Percentiles rank a stretch among this genome's conserved stretches.
Evolutionary conservation across 2,888 invertebrate genomes (phyloP).

Genomic region (Agrotis ipsilon): DNA sequence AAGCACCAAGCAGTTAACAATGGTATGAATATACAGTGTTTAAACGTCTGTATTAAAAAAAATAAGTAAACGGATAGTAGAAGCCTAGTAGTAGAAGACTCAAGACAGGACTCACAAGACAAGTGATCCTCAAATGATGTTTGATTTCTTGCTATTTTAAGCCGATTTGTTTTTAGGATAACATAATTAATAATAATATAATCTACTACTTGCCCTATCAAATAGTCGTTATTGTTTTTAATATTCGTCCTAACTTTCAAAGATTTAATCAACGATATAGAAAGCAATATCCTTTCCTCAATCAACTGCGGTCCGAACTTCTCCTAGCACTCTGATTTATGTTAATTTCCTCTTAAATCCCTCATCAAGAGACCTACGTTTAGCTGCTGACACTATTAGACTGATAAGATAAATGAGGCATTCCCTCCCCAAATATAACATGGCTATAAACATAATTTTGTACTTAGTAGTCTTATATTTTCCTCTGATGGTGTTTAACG

Average conservation of each 20-base stretch:
- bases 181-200: too few relatives aligned
- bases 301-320: not conserved
- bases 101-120: too few relatives aligned
- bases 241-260: not conserved
- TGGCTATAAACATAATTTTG: not conserved
- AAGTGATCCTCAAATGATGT: too few relatives aligned
- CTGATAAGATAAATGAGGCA: constrained; percentile 3
- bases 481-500: constrained; percentile 21
- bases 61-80: too few relatives aligned
- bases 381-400: not conserved
- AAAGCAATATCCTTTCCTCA: not conserved
- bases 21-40: too few relatives aligned
- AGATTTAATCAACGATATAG: not conserved
- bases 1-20: not conserved
- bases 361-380: not conserved
- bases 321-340: not conserved
- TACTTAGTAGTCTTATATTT: not conserved
- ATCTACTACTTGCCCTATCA: too few relatives aligned
- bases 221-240: too few relatives aligned
- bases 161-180: not conserved
- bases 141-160: not conserved
- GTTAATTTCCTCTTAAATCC: constrained; percentile 3
- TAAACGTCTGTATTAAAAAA: not conserved
- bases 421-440: too few relatives aligned
- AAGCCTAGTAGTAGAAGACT: too few relatives aligned